Base-by-base conservation (phyloP, 2,113 vertebrate genomes). In the Salvelinus sp. region DNA sequence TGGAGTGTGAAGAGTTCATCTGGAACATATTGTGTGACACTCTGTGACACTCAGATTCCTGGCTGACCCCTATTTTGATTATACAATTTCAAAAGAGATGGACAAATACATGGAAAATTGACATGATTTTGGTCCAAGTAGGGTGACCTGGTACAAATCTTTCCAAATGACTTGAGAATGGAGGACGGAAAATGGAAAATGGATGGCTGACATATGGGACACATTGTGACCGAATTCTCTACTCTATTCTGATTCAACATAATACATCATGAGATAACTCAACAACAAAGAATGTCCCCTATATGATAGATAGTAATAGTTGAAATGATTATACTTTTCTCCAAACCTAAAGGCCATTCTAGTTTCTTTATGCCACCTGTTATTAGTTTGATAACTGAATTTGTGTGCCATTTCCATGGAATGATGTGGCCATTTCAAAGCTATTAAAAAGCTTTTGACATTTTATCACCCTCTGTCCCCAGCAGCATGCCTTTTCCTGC, bases 141-240 rank as follows among this genome's bases (percentile, higher is more conserved):
- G 81, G 73, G 48, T 27, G 60, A 28, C 68, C 62, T 75, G 81
- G 69, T 71, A 81, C 75, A 75, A 79, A 82, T 77, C 70, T 70
- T 48, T 73, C 68, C 65, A 75, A 67, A 70, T 74, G 60, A 64
- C 71, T 63, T 33, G 25, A 27, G 68, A 70, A 81, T 74, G 6
- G 48, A 77, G 80, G 62, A 82, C 77, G 78, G 82, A 84, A 85
- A 82, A 25, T 79, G 78, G 82, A 84, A 85, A 82, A 25, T 66
- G 75, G 73, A 69, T 77, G 54, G 71, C 64, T 66, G 25, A 27
- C 71, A 85, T 23, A 70, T 50, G 74, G 74, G 63, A 73, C 76
- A 85, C 74, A 74, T 68, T 75, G 76, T 82, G 80, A 76, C 70
- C 20, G 27, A 86, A 62, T 83, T 76, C 72, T 30, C 72, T 33